phyloP scores from a whole-genome alignment of 2,888 invertebrate species.

The Hirudinaria manillensis region DNA sequence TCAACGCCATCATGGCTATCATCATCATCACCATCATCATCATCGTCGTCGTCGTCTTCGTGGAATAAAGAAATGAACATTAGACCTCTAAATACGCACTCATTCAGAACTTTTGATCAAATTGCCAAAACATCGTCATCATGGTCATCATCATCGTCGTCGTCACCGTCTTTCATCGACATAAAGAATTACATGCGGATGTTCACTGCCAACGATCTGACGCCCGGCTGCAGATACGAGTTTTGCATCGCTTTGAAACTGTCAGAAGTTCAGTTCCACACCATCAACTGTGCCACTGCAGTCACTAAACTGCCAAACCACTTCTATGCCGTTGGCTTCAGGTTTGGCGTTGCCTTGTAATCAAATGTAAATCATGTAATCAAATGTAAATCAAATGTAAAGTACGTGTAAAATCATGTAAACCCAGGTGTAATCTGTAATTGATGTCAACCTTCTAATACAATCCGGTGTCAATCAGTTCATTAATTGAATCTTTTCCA shows the following conservation, averaged over 20 bases:
- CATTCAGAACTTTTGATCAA: background rate
- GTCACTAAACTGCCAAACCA: constrained; percentile 31
- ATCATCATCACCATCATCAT: constrained; percentile 8
- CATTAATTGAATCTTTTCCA: too few species aligned
- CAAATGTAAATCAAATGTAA: too few species aligned
- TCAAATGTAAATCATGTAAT: background rate
- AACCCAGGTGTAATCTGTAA: too few species aligned
- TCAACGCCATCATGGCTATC: background rate
- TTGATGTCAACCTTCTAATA: too few species aligned
- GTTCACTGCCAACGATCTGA: constrained; percentile 39
- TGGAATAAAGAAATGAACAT: background rate
- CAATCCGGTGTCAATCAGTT: too few species aligned
- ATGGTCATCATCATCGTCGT: background rate
- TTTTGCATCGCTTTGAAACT: constrained; percentile 38
- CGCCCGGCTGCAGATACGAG: constrained; percentile 36
- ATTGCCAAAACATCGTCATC: constrained; percentile 8
- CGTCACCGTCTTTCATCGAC: constrained; percentile 13
- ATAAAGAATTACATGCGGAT: constrained; percentile 40
- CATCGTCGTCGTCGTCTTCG: background rate
- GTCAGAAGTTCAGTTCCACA: constrained; percentile 24
- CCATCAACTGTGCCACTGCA: constrained; percentile 38
- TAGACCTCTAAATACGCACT: background rate
- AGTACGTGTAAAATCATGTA: too few species aligned
- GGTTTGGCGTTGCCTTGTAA: constrained; percentile 26
- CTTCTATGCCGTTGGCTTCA: constrained; percentile 28